Evolutionary conservation across 2,888 invertebrate species (phyloP).

Genomic region (Andrena camellia): DNA sequence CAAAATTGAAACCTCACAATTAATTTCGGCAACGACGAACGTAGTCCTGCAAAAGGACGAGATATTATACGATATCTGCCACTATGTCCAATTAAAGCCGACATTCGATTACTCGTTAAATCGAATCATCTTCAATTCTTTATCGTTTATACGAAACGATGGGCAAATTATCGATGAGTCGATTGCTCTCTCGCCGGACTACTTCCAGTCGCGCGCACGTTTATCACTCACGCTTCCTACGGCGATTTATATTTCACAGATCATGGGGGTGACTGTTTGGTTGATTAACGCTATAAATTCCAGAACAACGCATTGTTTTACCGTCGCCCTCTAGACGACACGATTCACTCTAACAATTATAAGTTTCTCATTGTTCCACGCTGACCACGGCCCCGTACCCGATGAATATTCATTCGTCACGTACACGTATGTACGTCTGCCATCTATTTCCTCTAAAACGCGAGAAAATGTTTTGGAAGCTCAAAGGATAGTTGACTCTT

Average conservation of each 20-base stretch:
- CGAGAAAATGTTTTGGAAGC: no score
- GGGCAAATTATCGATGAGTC: constrained; percentile 1
- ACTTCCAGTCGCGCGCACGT: constrained; percentile 46
- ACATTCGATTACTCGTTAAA: background rate
- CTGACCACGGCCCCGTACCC: constrained; percentile 43
- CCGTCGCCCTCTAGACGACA: constrained; percentile 21
- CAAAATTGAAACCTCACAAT: constrained; percentile 41
- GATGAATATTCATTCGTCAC: constrained; percentile 31
- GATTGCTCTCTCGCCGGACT: constrained; percentile 37
- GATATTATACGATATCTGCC: background rate
- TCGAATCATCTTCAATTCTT: background rate
- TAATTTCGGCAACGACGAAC: constrained; percentile 5
- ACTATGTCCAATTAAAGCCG: background rate
- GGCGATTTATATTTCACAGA: constrained; percentile 52
- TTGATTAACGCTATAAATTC: constrained; percentile 56
- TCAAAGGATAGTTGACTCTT: no score
- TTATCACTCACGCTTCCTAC: constrained; percentile 55
- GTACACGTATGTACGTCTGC: no score
- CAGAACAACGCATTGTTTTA: constrained; percentile 56
- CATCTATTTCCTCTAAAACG: no score
- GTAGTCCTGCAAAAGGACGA: constrained; percentile 16
- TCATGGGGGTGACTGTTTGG: constrained; percentile 53
- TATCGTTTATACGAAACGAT: background rate
- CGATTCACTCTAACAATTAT: constrained; percentile 51
- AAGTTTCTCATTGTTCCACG: constrained; percentile 66